Conservation (phyloP, 2,797 vertebrate genomes). For the Limnodromus scolopaceus region DNA sequence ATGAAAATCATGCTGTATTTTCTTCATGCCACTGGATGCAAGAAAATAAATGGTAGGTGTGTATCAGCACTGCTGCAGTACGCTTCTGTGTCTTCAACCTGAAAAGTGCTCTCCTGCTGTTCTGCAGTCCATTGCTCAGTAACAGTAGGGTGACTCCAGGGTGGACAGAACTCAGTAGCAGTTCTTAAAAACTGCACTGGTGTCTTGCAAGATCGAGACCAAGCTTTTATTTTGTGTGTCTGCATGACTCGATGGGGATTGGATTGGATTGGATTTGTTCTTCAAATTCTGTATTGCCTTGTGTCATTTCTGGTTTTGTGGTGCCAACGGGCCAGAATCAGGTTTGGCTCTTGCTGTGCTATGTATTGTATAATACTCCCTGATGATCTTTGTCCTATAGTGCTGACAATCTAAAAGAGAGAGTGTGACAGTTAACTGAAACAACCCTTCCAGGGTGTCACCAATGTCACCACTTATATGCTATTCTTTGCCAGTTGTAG, state of each 20-base stretch:
- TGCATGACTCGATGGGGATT: no score
- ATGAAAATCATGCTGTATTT: not conserved
- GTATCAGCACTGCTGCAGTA: not conserved
- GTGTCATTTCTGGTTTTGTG: not conserved
- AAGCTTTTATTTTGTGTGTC: not conserved
- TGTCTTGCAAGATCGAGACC: not conserved
- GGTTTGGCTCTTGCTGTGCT: not conserved
- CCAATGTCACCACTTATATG: not conserved
- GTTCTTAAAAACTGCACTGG: not conserved
- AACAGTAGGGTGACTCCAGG: not conserved
- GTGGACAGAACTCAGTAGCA: not conserved
- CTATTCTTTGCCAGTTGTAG: not conserved
- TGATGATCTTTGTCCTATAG: not conserved
- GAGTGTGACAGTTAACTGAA: not conserved
- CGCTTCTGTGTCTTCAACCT: not conserved
- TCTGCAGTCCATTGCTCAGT: accelerated
- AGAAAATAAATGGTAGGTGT: not conserved
- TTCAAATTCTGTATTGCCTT: not conserved
- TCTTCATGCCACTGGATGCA: not conserved
- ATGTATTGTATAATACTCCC: not conserved
- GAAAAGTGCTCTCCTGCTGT: not conserved
- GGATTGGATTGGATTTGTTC: not conserved
- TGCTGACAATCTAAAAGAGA: not conserved
- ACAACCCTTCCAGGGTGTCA: not conserved
- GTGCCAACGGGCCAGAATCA: not conserved